A percentile compares a stretch with the other conserved stretches of the same genome.
These are phyloP conservation scores for Pseudorhombus dupliciocellatus DNA, from an alignment of 2,113 vertebrate genomes.

Conservation along the genomic window DNA sequence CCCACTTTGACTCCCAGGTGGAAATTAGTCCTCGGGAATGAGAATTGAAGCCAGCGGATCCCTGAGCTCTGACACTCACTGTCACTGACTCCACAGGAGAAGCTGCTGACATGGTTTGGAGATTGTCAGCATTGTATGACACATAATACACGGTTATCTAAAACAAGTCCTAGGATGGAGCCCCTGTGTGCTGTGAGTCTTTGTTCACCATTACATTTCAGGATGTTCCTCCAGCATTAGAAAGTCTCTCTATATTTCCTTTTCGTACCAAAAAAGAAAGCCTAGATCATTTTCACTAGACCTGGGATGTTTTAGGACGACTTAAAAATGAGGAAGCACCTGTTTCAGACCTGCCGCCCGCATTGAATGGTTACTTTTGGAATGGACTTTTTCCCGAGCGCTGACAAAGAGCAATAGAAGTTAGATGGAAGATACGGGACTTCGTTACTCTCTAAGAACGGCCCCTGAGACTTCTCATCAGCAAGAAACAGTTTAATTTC, in stretches of 20 bases:
- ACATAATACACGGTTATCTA: neutral
- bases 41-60: conserved; percentile 22
- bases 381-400: neutral
- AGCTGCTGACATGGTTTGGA: neutral
- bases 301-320: neutral
- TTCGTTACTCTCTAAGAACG: conserved; percentile 2
- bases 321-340: neutral
- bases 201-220: too few species aligned
- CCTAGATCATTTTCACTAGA: neutral
- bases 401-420: neutral
- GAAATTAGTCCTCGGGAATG: conserved; percentile 13
- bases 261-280: neutral
- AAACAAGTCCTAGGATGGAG: neutral
- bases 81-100: neutral
- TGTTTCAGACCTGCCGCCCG: neutral
- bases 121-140: neutral
- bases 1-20: conserved; percentile 43
- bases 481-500: conserved; percentile 29
- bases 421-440: conserved; percentile 1
- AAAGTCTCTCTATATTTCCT: neutral
- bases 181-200: neutral
- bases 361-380: neutral
- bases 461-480: conserved; percentile 34
- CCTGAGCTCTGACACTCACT: conserved; percentile 7
- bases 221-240: neutral